Conservation (phyloP, 2,113 vertebrate species). For the Leptocoma aspasia region DNA sequence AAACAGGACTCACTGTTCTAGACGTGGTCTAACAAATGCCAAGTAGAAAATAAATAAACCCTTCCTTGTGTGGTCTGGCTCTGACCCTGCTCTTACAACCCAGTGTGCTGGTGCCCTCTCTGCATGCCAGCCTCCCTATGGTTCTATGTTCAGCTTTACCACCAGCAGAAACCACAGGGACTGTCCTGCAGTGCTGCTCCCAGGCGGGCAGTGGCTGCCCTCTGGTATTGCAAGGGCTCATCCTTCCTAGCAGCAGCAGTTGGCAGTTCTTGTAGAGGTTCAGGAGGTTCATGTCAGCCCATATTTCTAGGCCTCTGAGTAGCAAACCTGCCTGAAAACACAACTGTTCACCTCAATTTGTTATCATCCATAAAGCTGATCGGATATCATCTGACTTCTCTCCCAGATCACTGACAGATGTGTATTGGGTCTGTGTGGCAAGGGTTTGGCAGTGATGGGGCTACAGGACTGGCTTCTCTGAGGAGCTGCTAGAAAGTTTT, state of each 20-base stretch:
- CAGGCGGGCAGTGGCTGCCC: neutral
- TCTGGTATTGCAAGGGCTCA: neutral
- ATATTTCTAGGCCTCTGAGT: neutral
- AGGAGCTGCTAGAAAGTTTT: neutral
- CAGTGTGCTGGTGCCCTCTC: neutral
- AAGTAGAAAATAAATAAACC: neutral
- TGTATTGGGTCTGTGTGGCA: too few relatives aligned
- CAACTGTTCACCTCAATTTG: neutral
- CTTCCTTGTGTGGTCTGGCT: neutral
- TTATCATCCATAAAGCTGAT: neutral
- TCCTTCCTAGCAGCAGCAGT: neutral
- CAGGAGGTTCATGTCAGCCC: neutral
- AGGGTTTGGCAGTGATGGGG: neutral
- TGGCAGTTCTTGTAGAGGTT: neutral
- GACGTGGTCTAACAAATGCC: neutral
- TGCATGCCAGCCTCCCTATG: neutral
- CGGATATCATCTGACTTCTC: neutral
- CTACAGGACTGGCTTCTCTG: neutral
- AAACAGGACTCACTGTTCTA: neutral
- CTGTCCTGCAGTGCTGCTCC: neutral
- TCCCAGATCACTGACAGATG: neutral
- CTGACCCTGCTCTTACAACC: neutral
- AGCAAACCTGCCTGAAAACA: neutral
- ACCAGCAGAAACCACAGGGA: fast-evolving
- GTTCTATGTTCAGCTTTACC: neutral